A percentile compares a stretch with the other conserved stretches of the same genome.
Conservation (phyloP, 2,797 vertebrate species). For the Oreortyx pictus region DNA sequence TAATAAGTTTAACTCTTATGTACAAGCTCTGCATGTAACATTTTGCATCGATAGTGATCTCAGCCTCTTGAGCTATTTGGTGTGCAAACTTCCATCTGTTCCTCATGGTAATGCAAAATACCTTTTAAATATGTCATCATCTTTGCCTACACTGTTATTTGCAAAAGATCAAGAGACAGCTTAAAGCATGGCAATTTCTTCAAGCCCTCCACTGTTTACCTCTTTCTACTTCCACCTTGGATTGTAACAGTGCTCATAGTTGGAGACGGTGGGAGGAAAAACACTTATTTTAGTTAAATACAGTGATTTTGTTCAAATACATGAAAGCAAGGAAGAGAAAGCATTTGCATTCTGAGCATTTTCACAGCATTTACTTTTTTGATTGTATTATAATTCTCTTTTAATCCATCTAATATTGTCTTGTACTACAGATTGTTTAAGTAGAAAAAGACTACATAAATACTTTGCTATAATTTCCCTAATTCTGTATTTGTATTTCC, state of each 20-base stretch:
- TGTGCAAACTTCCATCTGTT: background rate
- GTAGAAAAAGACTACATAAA: background rate
- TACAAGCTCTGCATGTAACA: background rate
- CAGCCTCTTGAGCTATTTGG: background rate
- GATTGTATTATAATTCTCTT: background rate
- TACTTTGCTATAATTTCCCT: background rate
- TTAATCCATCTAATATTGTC: background rate
- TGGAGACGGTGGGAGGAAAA: background rate
- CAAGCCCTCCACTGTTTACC: background rate
- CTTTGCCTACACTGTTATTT: background rate
- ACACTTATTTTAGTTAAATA: background rate
- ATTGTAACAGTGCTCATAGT: background rate
- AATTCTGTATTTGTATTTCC: constrained; percentile 13
- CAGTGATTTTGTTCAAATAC: background rate
- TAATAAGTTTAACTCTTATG: background rate
- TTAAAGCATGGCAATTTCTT: background rate
- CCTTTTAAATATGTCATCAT: background rate
- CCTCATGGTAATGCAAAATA: background rate
- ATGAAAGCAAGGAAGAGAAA: background rate
- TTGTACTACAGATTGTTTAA: constrained; percentile 15
- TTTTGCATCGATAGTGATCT: background rate
- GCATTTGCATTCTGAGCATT: background rate
- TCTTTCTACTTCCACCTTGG: background rate
- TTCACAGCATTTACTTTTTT: background rate
- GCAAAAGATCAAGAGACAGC: background rate